These are phyloP conservation scores for Dryobotodes eremita DNA, from an alignment of 2,888 invertebrate species.

Conservation along the genomic window DNA sequence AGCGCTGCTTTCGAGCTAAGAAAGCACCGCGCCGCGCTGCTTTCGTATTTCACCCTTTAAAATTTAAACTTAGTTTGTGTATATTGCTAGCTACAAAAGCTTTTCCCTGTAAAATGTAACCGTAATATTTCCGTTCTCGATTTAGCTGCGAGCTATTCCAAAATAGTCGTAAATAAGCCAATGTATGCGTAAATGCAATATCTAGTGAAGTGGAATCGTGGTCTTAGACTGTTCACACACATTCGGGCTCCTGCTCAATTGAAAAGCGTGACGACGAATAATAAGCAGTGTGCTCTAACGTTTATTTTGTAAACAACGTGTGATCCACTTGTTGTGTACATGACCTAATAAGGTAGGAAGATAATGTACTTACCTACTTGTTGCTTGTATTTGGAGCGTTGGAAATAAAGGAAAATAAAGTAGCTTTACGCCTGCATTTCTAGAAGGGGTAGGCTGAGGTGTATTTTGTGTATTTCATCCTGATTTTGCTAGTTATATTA, in stretches of 20 bases:
- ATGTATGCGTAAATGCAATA: constrained; percentile 18
- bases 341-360: constrained; percentile 40
- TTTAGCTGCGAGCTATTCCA: not conserved
- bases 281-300: constrained; percentile 54
- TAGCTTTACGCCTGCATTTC: not conserved
- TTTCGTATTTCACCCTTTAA: not conserved
- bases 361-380: constrained; percentile 41
- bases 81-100: not conserved
- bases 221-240: constrained; percentile 52
- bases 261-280: constrained; percentile 64
- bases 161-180: constrained; percentile 15
- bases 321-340: constrained; percentile 51
- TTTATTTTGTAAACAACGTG: constrained; percentile 58
- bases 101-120: not conserved
- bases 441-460: not conserved
- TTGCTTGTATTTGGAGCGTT: constrained; percentile 28
- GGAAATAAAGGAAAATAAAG: not conserved
- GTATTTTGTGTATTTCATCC: not conserved
- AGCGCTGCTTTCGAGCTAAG: too few species aligned
- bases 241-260: constrained; percentile 41
- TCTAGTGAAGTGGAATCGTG: constrained; percentile 8
- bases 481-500: not conserved
- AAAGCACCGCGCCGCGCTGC: too few species aligned
- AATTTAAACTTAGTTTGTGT: not conserved
- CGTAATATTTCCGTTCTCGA: constrained; percentile 2